phyloP scores from a whole-genome alignment of 2,113 vertebrate species.

The Xenotilapia flavipinnis region DNA sequence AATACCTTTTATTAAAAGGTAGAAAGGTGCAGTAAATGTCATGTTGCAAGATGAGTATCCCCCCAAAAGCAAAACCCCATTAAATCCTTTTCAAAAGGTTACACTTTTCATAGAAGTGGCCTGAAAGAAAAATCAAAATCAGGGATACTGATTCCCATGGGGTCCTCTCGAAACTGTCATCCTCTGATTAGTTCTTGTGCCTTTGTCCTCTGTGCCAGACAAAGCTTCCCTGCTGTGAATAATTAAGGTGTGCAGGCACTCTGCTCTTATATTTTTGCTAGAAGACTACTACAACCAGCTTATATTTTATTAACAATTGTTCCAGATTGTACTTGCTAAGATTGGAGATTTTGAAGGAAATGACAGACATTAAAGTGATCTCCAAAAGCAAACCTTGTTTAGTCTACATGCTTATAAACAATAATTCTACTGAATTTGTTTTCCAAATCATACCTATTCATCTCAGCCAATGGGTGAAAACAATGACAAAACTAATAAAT shows the following conservation, averaged over 20 bases:
- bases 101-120: neutral
- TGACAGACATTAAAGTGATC: neutral
- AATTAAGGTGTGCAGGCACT: constrained; percentile 27
- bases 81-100: constrained; percentile 30
- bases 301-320: neutral
- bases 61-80: constrained; percentile 26
- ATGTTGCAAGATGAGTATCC: constrained; percentile 31
- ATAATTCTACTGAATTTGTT: neutral
- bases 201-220: constrained; percentile 22
- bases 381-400: neutral
- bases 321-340: neutral
- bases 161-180: constrained; percentile 25
- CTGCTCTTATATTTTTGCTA: neutral
- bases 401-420: neutral
- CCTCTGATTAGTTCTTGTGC: constrained; percentile 38
- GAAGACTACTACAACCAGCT: neutral
- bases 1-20: constrained; percentile 25
- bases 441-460: neutral
- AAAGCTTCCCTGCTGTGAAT: constrained; percentile 36
- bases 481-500: neutral
- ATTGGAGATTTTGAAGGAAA: neutral
- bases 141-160: constrained; percentile 2
- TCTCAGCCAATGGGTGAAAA: neutral
- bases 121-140: constrained; percentile 37
- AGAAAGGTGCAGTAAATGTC: constrained; percentile 41